Percentiles rank a stretch among this genome's conserved stretches.
These are phyloP conservation scores for Pempheris klunzingeri DNA, from an alignment of 2,797 vertebrate species.

Conservation along the genomic window DNA sequence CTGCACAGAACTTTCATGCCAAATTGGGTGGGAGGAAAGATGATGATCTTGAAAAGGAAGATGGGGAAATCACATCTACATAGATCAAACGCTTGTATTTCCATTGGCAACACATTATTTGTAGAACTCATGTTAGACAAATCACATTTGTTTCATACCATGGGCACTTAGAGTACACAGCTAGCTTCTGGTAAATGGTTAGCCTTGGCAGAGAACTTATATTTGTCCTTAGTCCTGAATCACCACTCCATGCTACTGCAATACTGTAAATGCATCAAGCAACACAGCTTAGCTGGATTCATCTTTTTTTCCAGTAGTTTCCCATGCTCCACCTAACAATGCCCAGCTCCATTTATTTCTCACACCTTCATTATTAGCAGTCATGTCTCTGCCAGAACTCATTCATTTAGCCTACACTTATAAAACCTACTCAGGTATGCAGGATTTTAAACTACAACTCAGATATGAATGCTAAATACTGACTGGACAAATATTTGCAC, in stretches of 20 bases:
- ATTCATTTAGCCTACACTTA: neutral
- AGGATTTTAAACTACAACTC: neutral
- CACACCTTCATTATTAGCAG: slow-evolving; percentile 16
- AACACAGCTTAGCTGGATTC: neutral
- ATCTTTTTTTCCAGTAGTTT: neutral
- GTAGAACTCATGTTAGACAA: neutral
- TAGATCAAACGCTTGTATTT: neutral
- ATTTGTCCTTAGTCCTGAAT: slow-evolving; percentile 8
- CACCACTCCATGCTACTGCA: neutral
- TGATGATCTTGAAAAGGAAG: neutral
- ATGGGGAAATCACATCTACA: neutral
- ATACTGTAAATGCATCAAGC: neutral
- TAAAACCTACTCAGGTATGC: slow-evolving; percentile 17
- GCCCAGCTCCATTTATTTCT: slow-evolving; percentile 28
- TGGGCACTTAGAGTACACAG: neutral
- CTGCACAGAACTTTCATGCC: neutral
- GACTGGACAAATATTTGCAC: slow-evolving; percentile 14
- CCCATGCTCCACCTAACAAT: slow-evolving; percentile 6
- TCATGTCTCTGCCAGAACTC: slow-evolving; percentile 4
- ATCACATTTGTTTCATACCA: neutral
- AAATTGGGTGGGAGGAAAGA: neutral
- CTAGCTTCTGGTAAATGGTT: neutral
- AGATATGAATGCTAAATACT: slow-evolving; percentile 9
- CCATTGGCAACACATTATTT: neutral
- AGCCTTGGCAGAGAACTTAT: neutral